phyloP scores from a whole-genome alignment of 2,888 invertebrate genomes.

The Apoda limacodes region DNA sequence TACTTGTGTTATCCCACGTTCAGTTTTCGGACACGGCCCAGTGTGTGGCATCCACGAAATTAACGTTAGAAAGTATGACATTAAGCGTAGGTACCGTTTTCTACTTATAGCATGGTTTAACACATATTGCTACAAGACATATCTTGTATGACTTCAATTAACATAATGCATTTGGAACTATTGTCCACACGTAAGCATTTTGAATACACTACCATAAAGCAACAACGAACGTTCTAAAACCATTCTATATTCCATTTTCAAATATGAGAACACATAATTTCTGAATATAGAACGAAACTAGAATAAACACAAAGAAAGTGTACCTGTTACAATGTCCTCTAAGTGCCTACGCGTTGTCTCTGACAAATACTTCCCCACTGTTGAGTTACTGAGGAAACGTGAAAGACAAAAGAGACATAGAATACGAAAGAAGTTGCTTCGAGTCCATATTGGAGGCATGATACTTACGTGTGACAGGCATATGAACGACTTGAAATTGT shows the following conservation, averaged over 20 bases:
- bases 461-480: constrained; percentile 8
- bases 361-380: constrained; percentile 53
- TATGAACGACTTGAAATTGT: not conserved
- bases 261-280: constrained; percentile 47
- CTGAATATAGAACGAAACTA: constrained; percentile 50
- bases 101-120: not conserved
- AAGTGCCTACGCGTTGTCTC: constrained; percentile 41
- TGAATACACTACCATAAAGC: constrained; percentile 24
- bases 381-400: constrained; percentile 40
- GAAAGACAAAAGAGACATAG: constrained; percentile 41
- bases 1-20: no score
- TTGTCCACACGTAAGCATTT: constrained; percentile 32
- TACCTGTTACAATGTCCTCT: constrained; percentile 45
- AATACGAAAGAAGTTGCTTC: constrained; percentile 36
- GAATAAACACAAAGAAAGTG: constrained; percentile 36
- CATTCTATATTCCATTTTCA: constrained; percentile 39
- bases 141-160: constrained; percentile 15
- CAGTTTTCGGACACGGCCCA: no score
- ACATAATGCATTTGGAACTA: constrained; percentile 15
- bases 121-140: constrained; percentile 8
- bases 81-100: not conserved
- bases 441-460: constrained; percentile 19
- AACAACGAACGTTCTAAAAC: constrained; percentile 25
- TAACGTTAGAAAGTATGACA: constrained; percentile 5
- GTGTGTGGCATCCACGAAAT: constrained; percentile 3